Percentiles rank a stretch among this genome's conserved stretches.
Evolutionary conservation across 2,888 invertebrate species (phyloP).

Genomic region (Cremastinae sp.): DNA sequence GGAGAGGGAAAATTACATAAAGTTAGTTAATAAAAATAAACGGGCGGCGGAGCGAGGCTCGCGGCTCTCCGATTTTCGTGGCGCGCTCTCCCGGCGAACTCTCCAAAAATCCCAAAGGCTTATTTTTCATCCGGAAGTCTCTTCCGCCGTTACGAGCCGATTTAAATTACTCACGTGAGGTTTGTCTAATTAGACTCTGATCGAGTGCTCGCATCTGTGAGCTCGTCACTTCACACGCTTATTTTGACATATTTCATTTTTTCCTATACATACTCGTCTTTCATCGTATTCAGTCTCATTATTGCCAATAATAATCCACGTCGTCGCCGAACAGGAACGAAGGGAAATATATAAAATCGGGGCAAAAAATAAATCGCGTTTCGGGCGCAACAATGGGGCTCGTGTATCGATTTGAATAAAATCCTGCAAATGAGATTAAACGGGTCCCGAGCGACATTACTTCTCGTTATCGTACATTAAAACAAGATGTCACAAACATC

Average conservation of each 20-base stretch:
- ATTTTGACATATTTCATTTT: too few species aligned
- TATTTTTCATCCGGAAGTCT: too few species aligned
- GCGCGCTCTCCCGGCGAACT: conserved; percentile 1
- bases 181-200: too few species aligned
- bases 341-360: background rate
- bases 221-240: background rate
- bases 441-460: background rate
- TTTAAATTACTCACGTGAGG: too few species aligned
- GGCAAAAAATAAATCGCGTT: background rate
- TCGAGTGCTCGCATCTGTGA: too few species aligned
- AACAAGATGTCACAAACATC: conserved; percentile 14
- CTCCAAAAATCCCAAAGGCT: conserved; percentile 10
- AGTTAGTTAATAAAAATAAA: conserved; percentile 59
- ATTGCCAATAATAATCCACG: too few species aligned
- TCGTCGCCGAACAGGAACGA: too few species aligned
- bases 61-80: conserved; percentile 11
- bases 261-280: too few species aligned
- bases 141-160: too few species aligned
- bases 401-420: background rate
- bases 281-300: too few species aligned
- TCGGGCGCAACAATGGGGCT: background rate
- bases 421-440: background rate
- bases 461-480: conserved; percentile 30
- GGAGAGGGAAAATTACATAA: conserved; percentile 47
- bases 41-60: conserved; percentile 26